These are phyloP conservation scores for Drosophila punjabiensis DNA, from an alignment of 1,140 invertebrate genomes.

Conservation along the genomic window DNA sequence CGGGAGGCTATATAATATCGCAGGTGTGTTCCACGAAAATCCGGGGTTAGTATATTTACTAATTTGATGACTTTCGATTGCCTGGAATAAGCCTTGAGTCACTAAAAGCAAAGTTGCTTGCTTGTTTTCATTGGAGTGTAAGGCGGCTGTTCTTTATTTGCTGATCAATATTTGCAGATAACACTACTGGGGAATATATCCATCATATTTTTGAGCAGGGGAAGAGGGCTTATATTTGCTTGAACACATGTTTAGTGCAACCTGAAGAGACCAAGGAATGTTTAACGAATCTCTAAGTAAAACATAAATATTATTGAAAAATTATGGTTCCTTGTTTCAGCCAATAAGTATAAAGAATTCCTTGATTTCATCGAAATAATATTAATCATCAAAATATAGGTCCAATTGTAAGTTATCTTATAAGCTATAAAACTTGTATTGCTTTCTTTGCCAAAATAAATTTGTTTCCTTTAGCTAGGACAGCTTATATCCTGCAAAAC, in stretches of 20 bases:
- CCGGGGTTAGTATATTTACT: conserved; percentile 14
- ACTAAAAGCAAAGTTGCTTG: conserved; percentile 5
- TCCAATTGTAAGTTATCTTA: not conserved
- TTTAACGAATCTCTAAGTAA: not conserved
- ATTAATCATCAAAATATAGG: too few species aligned
- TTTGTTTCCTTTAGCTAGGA: not conserved
- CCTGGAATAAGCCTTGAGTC: conserved; percentile 24
- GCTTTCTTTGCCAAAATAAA: not conserved
- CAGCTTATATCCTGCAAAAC: not conserved
- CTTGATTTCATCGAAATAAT: too few species aligned
- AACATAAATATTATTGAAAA: too few species aligned
- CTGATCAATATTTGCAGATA: conserved; percentile 41
- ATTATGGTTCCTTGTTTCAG: too few species aligned
- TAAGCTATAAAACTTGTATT: not conserved
- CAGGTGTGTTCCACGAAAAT: conserved; percentile 16
- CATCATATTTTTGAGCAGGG: conserved; percentile 6
- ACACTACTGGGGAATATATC: conserved; percentile 1
- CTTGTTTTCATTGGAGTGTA: conserved; percentile 7
- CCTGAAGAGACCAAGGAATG: not conserved
- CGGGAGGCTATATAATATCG: conserved; percentile 22
- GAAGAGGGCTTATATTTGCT: not conserved
- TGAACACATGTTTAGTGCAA: not conserved
- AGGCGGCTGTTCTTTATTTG: conserved; percentile 22
- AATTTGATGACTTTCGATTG: conserved; percentile 17
- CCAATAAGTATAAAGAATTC: not conserved